Base-by-base conservation (phyloP, 2,797 vertebrate genomes). In the Phoeniculus purpureus region DNA sequence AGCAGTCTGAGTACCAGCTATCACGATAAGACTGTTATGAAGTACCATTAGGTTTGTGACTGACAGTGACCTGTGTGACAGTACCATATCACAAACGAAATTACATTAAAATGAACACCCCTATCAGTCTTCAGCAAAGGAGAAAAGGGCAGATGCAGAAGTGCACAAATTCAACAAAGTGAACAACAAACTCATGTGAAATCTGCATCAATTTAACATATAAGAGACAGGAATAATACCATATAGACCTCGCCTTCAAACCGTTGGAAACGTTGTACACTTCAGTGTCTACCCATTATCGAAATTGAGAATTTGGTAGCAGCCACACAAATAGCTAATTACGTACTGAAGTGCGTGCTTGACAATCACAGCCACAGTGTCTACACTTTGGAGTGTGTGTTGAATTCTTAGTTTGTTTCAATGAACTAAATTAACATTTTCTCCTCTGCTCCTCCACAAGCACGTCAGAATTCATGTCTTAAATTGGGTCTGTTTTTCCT, bases 361-460 rank as follows among this genome's bases (percentile, higher is more conserved):
- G 27, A 55, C 37, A 74, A 40, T 50, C 19, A 34, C 6, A n/a
- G 20, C 3, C 21, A 56, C 31, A 40, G 21, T 29, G 64, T 23
- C 13, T 23, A 29, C 15, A 43, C 65, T 86, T 68, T 81, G 47
- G 32, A 67, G 14, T 15, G 59, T 12, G 60, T 14, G 3, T 58
- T 58, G 15, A 12, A 56, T 12, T 26, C 7, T 48, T 29, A 14
- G 5, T 58, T 81, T 3, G 14, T 75, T 65, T 66, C 70, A 79
- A 59, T n/a, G 23, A 50, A 12, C 27, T n/a, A n/a, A n/a, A n/a
- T n/a, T n/a, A n/a, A n/a, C 26, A 40, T 8, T 72, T 2, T 7
- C 20, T 51, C 4, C 6, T 3, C 1, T 0, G 3, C 15, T n/a
- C 6, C 19, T 34, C 26, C 25, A 52, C 26, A 60, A n/a, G n/a